A percentile compares a stretch with the other conserved stretches of the same genome.
Evolutionary conservation across 2,797 vertebrate species (phyloP).

Genomic region (Chelon auratus): DNA sequence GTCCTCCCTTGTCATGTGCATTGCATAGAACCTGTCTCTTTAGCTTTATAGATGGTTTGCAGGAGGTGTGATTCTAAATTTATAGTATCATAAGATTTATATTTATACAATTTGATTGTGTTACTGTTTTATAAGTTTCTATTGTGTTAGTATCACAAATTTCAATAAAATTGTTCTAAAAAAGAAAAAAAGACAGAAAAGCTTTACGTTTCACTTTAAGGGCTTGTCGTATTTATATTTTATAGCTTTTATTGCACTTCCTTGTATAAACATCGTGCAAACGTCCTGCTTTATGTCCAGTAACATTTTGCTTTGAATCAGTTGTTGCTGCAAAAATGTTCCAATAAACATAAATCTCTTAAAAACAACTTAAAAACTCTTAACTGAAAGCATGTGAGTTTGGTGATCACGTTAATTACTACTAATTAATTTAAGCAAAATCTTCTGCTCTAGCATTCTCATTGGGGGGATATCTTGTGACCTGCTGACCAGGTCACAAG

Average conservation of each 20-base stretch:
- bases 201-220: constrained; percentile 63
- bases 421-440: not conserved
- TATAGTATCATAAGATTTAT: too few relatives aligned
- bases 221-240: constrained; percentile 11
- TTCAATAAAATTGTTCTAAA: too few relatives aligned
- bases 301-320: not conserved
- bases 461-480: too few relatives aligned
- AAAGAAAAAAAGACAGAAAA: too few relatives aligned
- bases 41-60: too few relatives aligned
- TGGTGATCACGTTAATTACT: not conserved
- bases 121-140: too few relatives aligned
- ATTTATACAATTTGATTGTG: too few relatives aligned
- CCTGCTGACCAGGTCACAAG: too few relatives aligned
- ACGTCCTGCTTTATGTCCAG: not conserved
- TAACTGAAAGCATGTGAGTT: constrained; percentile 22
- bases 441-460: not conserved
- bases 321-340: constrained; percentile 15
- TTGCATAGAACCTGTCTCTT: too few relatives aligned
- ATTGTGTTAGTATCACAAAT: too few relatives aligned
- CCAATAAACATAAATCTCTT: constrained; percentile 40
- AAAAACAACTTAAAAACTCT: constrained; percentile 53
- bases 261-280: constrained; percentile 1
- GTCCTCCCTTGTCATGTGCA: too few relatives aligned
- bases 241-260: not conserved
- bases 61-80: too few relatives aligned